A percentile compares a stretch with the other conserved stretches of the same genome.
Evolutionary conservation across 1,140 invertebrate genomes (phyloP).

Genomic region (Lepidurus packardi): DNA sequence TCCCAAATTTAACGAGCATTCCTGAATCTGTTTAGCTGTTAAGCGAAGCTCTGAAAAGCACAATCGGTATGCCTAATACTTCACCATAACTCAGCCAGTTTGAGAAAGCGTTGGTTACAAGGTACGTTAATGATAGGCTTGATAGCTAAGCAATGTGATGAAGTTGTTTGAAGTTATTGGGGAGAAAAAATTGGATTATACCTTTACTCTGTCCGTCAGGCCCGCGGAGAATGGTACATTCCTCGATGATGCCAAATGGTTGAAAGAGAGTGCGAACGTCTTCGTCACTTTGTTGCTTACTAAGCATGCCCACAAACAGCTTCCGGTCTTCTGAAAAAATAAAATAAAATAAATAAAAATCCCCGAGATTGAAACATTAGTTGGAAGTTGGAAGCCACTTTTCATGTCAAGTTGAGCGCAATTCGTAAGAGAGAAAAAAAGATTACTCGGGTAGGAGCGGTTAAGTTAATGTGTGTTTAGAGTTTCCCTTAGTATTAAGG

Average conservation of each 20-base stretch:
- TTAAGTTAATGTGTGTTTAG: conserved; percentile 26
- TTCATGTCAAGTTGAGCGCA: neutral
- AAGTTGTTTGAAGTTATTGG: neutral
- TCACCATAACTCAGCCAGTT: no score
- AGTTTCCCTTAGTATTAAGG: neutral
- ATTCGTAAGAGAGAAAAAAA: no score
- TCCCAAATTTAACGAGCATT: no score
- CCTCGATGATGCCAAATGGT: conserved; percentile 94
- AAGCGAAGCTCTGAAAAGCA: no score
- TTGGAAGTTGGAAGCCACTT: neutral
- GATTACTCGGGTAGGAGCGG: conserved; percentile 28
- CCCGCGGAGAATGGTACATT: conserved; percentile 95
- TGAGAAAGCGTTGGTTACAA: no score
- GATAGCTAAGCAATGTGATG: neutral
- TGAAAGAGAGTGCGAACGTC: conserved; percentile 95
- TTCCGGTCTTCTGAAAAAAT: conserved; percentile 77
- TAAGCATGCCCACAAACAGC: conserved; percentile 99
- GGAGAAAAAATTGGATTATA: conserved; percentile 49
- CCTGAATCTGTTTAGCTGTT: no score
- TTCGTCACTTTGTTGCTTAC: conserved; percentile 98
- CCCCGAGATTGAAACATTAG: conserved; percentile 7
- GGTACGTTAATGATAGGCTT: no score
- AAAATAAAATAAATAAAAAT: conserved; percentile 38
- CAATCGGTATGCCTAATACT: no score
- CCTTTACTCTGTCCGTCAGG: conserved; percentile 95